A percentile compares a stretch with the other conserved stretches of the same genome.
phyloP scores from a whole-genome alignment of 2,113 vertebrate genomes.

The Trogon surrucura region DNA sequence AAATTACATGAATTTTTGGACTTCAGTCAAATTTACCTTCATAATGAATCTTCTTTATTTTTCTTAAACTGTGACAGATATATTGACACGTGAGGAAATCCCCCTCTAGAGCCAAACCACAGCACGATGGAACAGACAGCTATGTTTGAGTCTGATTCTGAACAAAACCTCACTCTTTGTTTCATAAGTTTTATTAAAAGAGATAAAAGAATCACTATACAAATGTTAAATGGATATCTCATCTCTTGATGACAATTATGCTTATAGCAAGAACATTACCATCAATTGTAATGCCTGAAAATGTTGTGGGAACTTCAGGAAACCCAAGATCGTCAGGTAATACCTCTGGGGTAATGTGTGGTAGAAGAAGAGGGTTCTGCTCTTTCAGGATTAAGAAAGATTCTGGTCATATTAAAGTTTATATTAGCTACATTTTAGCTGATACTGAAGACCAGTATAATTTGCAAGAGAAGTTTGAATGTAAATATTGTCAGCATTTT shows the following conservation, averaged over 20 bases:
- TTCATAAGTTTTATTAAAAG: neutral
- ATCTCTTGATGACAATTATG: neutral
- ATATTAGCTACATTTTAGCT: neutral
- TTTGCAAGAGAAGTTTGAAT: constrained; percentile 10
- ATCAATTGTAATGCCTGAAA: neutral
- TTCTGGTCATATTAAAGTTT: neutral
- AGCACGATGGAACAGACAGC: neutral
- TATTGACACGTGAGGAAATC: neutral
- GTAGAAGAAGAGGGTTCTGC: neutral
- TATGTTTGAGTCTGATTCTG: neutral
- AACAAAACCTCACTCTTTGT: neutral
- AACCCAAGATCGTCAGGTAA: neutral
- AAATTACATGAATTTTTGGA: neutral
- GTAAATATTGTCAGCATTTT: constrained; percentile 17
- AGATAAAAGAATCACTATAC: neutral
- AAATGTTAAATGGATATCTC: neutral
- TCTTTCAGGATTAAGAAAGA: neutral
- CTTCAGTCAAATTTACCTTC: neutral
- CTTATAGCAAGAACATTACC: neutral
- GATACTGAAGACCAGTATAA: neutral
- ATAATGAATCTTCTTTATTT: neutral
- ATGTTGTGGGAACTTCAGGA: neutral
- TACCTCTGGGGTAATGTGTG: neutral
- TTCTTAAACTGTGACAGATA: neutral
- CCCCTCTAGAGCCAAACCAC: neutral